These are phyloP conservation scores for Adelges cooleyi DNA, from an alignment of 1,140 invertebrate genomes.

Conservation along the genomic window DNA sequence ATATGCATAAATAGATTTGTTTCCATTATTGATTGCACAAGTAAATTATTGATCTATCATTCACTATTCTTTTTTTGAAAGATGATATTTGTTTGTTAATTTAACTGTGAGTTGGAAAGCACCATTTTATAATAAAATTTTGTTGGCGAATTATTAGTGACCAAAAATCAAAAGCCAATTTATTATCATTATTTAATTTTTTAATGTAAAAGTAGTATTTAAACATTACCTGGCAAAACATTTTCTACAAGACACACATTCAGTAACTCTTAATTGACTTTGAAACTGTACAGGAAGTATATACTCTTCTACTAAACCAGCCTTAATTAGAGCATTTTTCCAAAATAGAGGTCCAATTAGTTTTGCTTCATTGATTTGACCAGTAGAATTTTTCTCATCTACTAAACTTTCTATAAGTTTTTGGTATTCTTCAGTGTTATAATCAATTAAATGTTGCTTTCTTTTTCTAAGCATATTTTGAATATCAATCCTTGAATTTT, in stretches of 20 bases:
- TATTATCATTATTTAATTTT: too few species aligned
- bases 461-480: conserved; percentile 20
- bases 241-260: conserved; percentile 20
- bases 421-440: conserved; percentile 14
- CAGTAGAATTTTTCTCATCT: not conserved
- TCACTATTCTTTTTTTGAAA: too few species aligned
- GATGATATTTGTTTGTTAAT: too few species aligned
- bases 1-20: too few species aligned
- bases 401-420: not conserved
- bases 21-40: too few species aligned
- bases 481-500: conserved; percentile 18
- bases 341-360: conserved; percentile 20
- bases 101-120: too few species aligned
- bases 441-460: conserved; percentile 11
- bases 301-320: conserved; percentile 16
- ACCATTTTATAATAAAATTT: too few species aligned
- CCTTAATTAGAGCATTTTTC: conserved; percentile 17
- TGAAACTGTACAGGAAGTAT: conserved; percentile 15
- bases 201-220: too few species aligned
- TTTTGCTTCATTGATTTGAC: conserved; percentile 7
- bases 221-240: conserved; percentile 26
- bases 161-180: too few species aligned
- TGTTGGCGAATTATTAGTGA: too few species aligned
- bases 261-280: conserved; percentile 8
- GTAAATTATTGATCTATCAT: too few species aligned